Evolutionary conservation across 2,888 invertebrate genomes (phyloP), one percentile per base, ranked within the genome.

Genomic region (Drosophila yooni): DNA sequence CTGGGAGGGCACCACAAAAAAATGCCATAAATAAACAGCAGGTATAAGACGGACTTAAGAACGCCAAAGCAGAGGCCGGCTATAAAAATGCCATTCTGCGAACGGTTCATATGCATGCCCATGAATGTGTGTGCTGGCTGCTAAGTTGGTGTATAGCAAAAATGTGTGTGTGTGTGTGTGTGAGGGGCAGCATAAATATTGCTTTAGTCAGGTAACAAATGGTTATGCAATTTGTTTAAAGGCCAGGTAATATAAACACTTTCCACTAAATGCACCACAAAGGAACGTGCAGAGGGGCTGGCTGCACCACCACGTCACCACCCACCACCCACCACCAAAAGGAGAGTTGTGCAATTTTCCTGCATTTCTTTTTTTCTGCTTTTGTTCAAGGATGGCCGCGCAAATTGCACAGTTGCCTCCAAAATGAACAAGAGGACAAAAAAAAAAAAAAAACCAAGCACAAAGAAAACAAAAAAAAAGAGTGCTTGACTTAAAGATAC

Each of bases 21-120:
- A 63, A 52, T 58, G 61, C 66, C 72, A 90, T 86, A 90, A 87
- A 90, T 86, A 85, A 89, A 84, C 85, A 82, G 82, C 71, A 77
- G 75, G 72, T 79, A 75, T 79, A 81, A 86, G 81, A 69, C 58
- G 72, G 77, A 86, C 77, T 90, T 86, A 79, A 72, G 80, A 81
- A 75, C 58, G 69, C 52, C 74, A 86, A 75, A 62, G 63, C 78
- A 70, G 64, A 58, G 71, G 66, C 43, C 38, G 73, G 71, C 65
- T 77, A 73, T 82, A 81, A 88, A 85, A 85, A 33, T 33, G 33
- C 33, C 33, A 11, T 11, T 11, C 33, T 11, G 33, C 33, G 10
- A 33, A 10, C 33, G 10, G 33, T 33, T 33, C 33, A 33, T 33
- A 33, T 33, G 33, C 33, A 33, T 10, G 10, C 33, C 11, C 10